These are phyloP conservation scores for Parazoanthus swiftii DNA, from an alignment of 92 coral and sea anemone genomes.

Conservation along the genomic window DNA sequence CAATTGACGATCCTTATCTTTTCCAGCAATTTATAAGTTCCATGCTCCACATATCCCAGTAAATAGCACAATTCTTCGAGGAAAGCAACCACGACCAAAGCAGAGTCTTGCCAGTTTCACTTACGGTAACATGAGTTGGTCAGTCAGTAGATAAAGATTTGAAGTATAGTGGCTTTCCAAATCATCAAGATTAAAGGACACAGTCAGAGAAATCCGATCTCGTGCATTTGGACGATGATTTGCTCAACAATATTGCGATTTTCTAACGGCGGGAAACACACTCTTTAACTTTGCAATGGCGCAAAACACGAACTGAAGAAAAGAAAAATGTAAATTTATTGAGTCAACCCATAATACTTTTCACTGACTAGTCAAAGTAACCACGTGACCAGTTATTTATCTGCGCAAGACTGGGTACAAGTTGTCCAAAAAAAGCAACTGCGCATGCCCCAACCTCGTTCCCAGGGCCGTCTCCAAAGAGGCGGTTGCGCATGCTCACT, in stretches of 20 bases:
- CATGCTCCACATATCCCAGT: constrained; percentile 36
- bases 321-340: constrained; percentile 72
- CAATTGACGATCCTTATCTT: constrained; percentile 31
- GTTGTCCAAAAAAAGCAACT: no score
- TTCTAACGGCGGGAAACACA: constrained; percentile 89
- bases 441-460: no score
- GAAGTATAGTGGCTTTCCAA: constrained; percentile 43
- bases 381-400: constrained; percentile 52
- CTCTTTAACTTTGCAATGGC: constrained; percentile 67
- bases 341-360: constrained; percentile 80
- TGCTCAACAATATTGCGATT: constrained; percentile 44
- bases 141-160: constrained; percentile 18
- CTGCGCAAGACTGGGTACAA: not conserved
- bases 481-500: no score
- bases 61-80: constrained; percentile 2
- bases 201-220: constrained; percentile 1
- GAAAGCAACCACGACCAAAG: constrained; percentile 3
- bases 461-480: no score
- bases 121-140: constrained; percentile 33
- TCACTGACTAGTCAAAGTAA: constrained; percentile 17
- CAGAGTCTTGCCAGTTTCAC: constrained; percentile 23
- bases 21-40: constrained; percentile 33
- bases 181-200: constrained; percentile 46
- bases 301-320: constrained; percentile 65
- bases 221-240: constrained; percentile 14